These are phyloP conservation scores for Ophioninae sp. DNA, from an alignment of 2,888 invertebrate genomes.

Conservation along the genomic window DNA sequence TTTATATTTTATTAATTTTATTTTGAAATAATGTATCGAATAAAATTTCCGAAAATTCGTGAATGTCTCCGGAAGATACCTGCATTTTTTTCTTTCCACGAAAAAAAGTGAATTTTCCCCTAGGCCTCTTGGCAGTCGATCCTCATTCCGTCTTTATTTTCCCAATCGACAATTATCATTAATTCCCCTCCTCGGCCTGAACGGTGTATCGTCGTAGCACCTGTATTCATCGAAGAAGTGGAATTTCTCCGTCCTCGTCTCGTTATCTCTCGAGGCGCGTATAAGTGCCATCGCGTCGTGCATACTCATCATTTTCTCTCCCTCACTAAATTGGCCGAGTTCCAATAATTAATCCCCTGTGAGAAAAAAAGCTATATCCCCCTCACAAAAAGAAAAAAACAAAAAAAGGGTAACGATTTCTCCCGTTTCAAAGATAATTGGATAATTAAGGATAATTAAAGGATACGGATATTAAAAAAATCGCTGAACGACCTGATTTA, in stretches of 20 bases:
- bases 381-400: constrained; percentile 17
- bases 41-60: background rate
- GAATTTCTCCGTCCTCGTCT: constrained; percentile 33
- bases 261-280: constrained; percentile 28
- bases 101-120: background rate
- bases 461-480: too few species aligned
- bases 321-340: constrained; percentile 18
- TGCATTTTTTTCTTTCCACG: background rate
- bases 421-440: background rate
- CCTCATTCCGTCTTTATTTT: background rate
- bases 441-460: too few species aligned
- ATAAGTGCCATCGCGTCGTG: constrained; percentile 4
- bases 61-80: background rate
- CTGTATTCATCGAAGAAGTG: background rate
- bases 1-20: too few species aligned
- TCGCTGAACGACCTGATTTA: too few species aligned
- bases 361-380: background rate
- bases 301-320: constrained; percentile 26
- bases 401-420: background rate
- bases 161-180: background rate
- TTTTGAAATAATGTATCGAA: too few species aligned
- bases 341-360: constrained; percentile 30
- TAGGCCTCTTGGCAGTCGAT: background rate
- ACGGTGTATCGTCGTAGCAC: background rate
- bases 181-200: background rate